Conservation (phyloP, 2,888 invertebrate genomes). For the Eledone cirrhosa region DNA sequence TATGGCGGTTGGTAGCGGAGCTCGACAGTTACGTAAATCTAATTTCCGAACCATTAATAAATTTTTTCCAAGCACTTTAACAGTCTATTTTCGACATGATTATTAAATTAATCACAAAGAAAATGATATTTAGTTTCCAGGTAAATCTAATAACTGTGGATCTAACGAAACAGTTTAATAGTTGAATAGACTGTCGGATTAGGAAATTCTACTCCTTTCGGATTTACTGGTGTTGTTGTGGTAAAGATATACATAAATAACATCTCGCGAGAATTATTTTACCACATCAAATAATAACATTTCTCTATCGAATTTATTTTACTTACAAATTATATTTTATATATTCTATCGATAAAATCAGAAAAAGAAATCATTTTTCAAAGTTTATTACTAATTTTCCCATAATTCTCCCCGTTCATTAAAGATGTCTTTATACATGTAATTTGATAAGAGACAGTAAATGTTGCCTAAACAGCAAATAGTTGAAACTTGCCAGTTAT, state of each 20-base stretch:
- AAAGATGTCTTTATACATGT: background rate
- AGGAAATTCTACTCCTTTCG: slow-evolving; percentile 24
- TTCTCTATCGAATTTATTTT: too few relatives aligned
- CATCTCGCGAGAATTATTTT: slow-evolving; percentile 22
- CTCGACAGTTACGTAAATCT: slow-evolving; percentile 19
- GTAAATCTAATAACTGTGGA: too few relatives aligned
- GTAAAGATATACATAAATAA: slow-evolving; percentile 17
- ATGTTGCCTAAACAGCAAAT: background rate
- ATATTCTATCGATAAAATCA: too few relatives aligned
- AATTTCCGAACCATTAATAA: slow-evolving; percentile 7
- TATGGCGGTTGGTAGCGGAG: slow-evolving; percentile 22
- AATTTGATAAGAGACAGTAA: slow-evolving; percentile 20
- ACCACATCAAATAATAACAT: background rate
- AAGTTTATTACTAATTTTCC: too few relatives aligned
- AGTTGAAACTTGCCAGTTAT: slow-evolving; percentile 11
- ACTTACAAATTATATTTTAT: too few relatives aligned
- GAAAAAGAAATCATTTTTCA: too few relatives aligned
- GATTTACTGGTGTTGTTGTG: slow-evolving; percentile 20
- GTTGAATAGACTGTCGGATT: background rate
- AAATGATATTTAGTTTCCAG: too few relatives aligned
- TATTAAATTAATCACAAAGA: too few relatives aligned
- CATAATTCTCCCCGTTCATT: background rate
- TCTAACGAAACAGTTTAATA: too few relatives aligned
- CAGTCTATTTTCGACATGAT: too few relatives aligned
- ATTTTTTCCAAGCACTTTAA: too few relatives aligned